A percentile compares a stretch with the other conserved stretches of the same genome.
Evolutionary conservation across 2,888 invertebrate species (phyloP).

Genomic region (Anticlea derivata): DNA sequence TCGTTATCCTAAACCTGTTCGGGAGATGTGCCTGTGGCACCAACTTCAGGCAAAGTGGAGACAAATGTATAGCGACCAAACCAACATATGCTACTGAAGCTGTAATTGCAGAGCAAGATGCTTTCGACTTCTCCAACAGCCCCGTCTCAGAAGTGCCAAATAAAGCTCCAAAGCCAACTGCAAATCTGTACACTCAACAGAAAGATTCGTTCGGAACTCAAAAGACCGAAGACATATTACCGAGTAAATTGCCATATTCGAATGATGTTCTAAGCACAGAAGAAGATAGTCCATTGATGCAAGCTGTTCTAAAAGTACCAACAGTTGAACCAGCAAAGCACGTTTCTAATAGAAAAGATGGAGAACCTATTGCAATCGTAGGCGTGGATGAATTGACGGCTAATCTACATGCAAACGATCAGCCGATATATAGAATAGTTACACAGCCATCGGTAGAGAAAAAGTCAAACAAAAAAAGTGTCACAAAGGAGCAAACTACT

Average conservation of each 20-base stretch:
- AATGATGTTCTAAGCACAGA: conserved; percentile 70
- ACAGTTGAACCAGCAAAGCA: conserved; percentile 66
- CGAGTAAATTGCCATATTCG: conserved; percentile 62
- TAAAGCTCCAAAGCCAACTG: conserved; percentile 51
- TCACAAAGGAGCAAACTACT: conserved; percentile 55
- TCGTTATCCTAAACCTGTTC: conserved; percentile 94
- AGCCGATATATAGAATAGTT: conserved; percentile 76
- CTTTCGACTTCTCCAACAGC: conserved; percentile 22
- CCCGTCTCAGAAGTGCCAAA: conserved; percentile 45
- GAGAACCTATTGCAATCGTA: conserved; percentile 69
- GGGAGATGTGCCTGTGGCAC: conserved; percentile 93
- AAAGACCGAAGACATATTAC: conserved; percentile 54
- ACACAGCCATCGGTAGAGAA: conserved; percentile 74
- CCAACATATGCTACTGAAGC: conserved; percentile 65
- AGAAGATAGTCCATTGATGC: conserved; percentile 73
- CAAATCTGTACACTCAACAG: conserved; percentile 35
- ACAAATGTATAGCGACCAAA: conserved; percentile 83
- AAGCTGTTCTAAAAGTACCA: conserved; percentile 71
- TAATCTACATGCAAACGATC: conserved; percentile 75
- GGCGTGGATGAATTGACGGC: conserved; percentile 74
- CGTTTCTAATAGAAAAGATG: conserved; percentile 67
- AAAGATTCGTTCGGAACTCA: conserved; percentile 35
- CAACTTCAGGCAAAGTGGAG: conserved; percentile 86
- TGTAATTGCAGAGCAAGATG: conserved; percentile 68
- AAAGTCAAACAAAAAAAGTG: conserved; percentile 69